Base-by-base conservation (phyloP, 2,797 vertebrate genomes). In the Molothrus aeneus region DNA sequence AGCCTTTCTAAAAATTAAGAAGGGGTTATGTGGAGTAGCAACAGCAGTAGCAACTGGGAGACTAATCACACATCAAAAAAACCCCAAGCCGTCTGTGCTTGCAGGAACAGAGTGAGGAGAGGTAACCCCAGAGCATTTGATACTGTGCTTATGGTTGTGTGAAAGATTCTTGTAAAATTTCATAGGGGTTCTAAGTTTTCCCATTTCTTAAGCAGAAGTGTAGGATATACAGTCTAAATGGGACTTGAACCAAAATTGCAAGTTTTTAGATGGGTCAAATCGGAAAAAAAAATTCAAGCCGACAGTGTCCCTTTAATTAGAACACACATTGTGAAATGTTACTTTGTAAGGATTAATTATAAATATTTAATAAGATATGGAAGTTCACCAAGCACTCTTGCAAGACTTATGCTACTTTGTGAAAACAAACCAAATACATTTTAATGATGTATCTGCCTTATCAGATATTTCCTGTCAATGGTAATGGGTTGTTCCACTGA, bases 341-440 rank as follows among this genome's bases (percentile, higher is more conserved):
- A 94, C 94, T 97, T 96, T 92, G 79, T 93, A 91, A 38, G 79
- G 91, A 96, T 96, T 97, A 97, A 96, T 93, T 85, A 71, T 96
- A 97, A 96, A 97, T 97, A 96, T 96, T 97, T 97, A 94, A 97
- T 96, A 95, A 91, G 84, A 80, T 78, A 86, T 96, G 82, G 80
- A 95, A 96, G 91, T 96, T 97, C 96, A 95, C 86, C 88, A 95
- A 86, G 88, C 83, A 85, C 65, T 96, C 85, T 92, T 84, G 63
- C 60, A 94, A 95, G 84, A 90, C 65, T 92, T 88, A 40, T 16
- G 24, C 89, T 94, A 94, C 59, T 19, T 86, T 83, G 34, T 96
- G 92, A 95, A 96, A 97, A 96, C 81, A 96, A 95, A 80, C 80
- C 72, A 95, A 94, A 91, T 96, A 72, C 53, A 85, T 94, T 87